Base-by-base conservation (phyloP, 2,113 vertebrate genomes). In the Brienomyrus brachyistius region DNA sequence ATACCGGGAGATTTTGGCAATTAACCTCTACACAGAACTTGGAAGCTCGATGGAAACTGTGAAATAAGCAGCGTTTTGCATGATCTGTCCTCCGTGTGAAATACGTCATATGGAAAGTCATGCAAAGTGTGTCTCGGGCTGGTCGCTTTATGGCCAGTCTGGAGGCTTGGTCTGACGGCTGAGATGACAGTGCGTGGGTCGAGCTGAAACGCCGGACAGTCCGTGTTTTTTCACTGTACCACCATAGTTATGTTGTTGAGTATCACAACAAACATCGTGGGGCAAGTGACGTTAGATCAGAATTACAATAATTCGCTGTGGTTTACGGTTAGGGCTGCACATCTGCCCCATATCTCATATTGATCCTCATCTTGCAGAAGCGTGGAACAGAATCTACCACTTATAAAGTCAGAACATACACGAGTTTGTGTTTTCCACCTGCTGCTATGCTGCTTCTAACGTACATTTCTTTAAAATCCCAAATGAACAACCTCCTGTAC, bases 61-160 rank as follows among this genome's bases (percentile, higher is more conserved):
- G 85, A 51, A 83, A 83, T 83, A 47, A 47, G 4, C n/a, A 31
- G 51, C 50, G 5, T 27, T 52, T 52, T 86, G 85, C 85, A 86
- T 86, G 50, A 86, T 27, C 27, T 8, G 35, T 54, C 50, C 23
- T 27, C 50, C 5, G 85, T 35, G 47, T 23, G 27, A 52, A 51
- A 31, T 86, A 48, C 85, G 48, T 86, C 48, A 86, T 52, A 86
- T 86, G 85, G 48, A 86, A 86, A 86, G 6, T 52, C 85, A 86
- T 86, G 85, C 85, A 86, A 86, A 86, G 11, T 54, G 23, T 86
- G 50, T 27, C 21, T 45, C 21, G 35, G 35, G 5, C 80, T 47
- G 35, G 43, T 47, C 13, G 21, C 35, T 77, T 77, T 77, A 31
- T 83, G 80, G 5, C 35, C 31, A 43, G 43, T 83, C 13, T 3